Conservation (phyloP, 2,797 vertebrate genomes). For the Xenopus petersii region DNA sequence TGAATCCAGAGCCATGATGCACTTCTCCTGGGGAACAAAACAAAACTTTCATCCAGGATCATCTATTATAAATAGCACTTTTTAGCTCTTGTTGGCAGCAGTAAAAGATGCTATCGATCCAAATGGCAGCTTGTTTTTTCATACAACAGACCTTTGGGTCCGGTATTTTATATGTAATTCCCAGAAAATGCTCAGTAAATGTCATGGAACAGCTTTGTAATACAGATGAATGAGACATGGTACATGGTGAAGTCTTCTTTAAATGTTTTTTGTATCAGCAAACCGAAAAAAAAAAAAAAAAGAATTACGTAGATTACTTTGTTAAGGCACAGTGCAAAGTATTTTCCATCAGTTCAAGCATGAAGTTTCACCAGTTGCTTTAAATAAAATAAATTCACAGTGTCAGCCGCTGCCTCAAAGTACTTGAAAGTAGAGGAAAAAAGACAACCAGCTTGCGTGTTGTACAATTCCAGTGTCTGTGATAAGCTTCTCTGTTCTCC, state of each 20-base stretch:
- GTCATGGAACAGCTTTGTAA: constrained; percentile 25
- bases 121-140: constrained; percentile 58
- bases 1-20: constrained; percentile 55
- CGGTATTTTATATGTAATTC: constrained; percentile 51
- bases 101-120: constrained; percentile 63
- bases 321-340: constrained; percentile 59
- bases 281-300: not conserved
- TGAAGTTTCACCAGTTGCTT: constrained; percentile 32
- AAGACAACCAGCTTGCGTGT: constrained; percentile 41
- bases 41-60: constrained; percentile 16
- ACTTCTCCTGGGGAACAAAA: constrained; percentile 33
- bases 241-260: constrained; percentile 21
- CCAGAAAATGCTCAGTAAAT: constrained; percentile 45
- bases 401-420: constrained; percentile 38
- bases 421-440: constrained; percentile 8
- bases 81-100: constrained; percentile 54
- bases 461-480: constrained; percentile 60
- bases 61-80: not conserved
- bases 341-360: constrained; percentile 45
- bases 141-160: constrained; percentile 49
- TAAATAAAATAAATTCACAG: constrained; percentile 37
- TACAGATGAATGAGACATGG: constrained; percentile 38
- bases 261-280: constrained; percentile 15
- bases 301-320: not conserved
- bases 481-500: constrained; percentile 70